A percentile compares a stretch with the other conserved stretches of the same genome.
Conservation (phyloP, 2,888 invertebrate species). For the Parnassius smintheus region DNA sequence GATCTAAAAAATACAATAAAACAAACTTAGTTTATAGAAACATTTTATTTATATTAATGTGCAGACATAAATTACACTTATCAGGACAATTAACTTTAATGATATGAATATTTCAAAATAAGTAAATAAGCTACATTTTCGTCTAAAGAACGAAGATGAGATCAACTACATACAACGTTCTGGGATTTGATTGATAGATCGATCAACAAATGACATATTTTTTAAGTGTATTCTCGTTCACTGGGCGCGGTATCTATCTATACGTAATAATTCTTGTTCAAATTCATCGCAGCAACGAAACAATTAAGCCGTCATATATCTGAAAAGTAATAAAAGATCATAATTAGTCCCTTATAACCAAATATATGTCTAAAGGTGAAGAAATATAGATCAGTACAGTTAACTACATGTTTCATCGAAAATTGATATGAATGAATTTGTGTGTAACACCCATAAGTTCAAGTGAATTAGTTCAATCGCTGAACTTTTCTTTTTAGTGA, state of each 20-base stretch:
- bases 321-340: conserved; percentile 28
- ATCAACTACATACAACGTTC: conserved; percentile 15
- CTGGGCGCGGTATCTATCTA: neutral
- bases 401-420: too few species aligned
- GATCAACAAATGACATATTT: too few species aligned
- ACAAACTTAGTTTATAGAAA: neutral
- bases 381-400: too few species aligned
- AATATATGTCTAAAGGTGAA: too few species aligned
- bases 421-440: too few species aligned
- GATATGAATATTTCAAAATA: neutral
- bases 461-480: too few species aligned
- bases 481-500: too few species aligned
- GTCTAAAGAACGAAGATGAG: conserved; percentile 5
- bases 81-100: too few species aligned
- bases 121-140: neutral
- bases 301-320: conserved; percentile 31
- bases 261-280: conserved; percentile 10
- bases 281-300: neutral
- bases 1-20: too few species aligned
- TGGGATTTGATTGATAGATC: too few species aligned
- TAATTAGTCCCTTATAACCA: neutral
- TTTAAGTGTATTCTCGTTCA: neutral
- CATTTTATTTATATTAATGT: conserved; percentile 10
- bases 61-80: neutral
- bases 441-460: too few species aligned